Conservation (phyloP, 2,888 invertebrate genomes). For the Plagodis pulveraria region DNA sequence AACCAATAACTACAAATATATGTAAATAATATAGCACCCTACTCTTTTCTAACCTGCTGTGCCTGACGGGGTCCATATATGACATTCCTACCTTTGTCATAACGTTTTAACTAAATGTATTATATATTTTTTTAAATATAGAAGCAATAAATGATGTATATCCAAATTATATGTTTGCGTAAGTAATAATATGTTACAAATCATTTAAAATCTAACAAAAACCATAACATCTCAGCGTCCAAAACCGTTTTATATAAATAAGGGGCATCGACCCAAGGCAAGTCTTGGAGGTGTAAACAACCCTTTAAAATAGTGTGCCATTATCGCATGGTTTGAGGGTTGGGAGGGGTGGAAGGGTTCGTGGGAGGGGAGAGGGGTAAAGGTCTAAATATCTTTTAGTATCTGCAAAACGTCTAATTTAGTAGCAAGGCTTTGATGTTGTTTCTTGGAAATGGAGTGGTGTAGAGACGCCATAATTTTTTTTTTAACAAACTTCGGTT, state of each 20-base stretch:
- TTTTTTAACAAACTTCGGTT: no score
- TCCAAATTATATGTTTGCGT: no score
- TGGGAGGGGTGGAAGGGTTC: background rate
- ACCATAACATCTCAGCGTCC: constrained; percentile 26
- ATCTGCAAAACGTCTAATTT: constrained; percentile 80
- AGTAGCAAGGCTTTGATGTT: constrained; percentile 73
- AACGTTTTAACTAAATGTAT: no score
- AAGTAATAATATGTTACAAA: no score
- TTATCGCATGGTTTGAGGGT: constrained; percentile 41
- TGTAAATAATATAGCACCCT: no score
- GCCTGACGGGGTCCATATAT: no score
- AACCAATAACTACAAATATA: no score
- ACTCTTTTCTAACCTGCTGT: no score
- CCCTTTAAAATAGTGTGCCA: constrained; percentile 77
- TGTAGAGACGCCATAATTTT: constrained; percentile 40
- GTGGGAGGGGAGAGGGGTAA: constrained; percentile 41
- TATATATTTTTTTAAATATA: no score
- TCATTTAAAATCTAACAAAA: constrained; percentile 6
- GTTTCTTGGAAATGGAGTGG: constrained; percentile 43
- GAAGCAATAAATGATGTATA: no score
- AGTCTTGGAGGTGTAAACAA: constrained; percentile 68
- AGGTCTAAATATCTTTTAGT: constrained; percentile 78
- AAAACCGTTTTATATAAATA: constrained; percentile 38
- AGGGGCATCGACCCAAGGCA: constrained; percentile 34
- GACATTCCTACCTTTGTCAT: no score